Evolutionary conservation across 2,888 invertebrate species (phyloP), one percentile per base, ranked within the genome.

Genomic region (Flexamia atlantica): DNA sequence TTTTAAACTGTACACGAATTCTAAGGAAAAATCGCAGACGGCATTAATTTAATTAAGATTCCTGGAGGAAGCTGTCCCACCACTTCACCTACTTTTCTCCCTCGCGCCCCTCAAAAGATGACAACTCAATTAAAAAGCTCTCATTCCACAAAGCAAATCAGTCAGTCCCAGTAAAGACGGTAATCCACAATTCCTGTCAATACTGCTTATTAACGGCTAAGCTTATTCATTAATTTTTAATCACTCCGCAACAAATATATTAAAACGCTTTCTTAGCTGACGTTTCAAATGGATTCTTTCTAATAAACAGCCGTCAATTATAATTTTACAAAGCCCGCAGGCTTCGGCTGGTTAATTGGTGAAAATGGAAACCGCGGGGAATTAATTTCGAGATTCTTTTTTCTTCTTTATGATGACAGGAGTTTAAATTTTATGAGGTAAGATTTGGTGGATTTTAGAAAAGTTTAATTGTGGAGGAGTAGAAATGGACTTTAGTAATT

Each of bases 181-280:
- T 76, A 76, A 76, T 76, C 76, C 76, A 50, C 28, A 20, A 46
- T 28, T 4, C 12, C 76, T 76, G 76, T 76, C 76, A 76, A 76
- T 76, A 76, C 23, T 50, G 32, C 23, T 20, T 46, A 76, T 76
- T 76, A 76, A 23, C 46, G 25, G 76, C 76, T 76, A 28, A 76
- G 46, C 50, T 46, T 50, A 50, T 76, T 76, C 76, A 76, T 76
- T 76, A 76, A 50, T 46, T 50, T 72, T 50, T 76, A 76, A 76
- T 76, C 46, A 76, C 28, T 50, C 20, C 76, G 20, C 28, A n/a
- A 50, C n/a, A 76, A 76, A 76, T 76, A 36, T 72, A 76, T 76
- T 76, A 76, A 76, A 76, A 50, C 30, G 32, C 23, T 76, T 50
- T 72, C 42, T 36, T 30, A 20, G 46, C 76, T 76, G 76, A 23